Base-by-base conservation (phyloP, 2,888 invertebrate genomes). In the Drosophila mimetica region DNA sequence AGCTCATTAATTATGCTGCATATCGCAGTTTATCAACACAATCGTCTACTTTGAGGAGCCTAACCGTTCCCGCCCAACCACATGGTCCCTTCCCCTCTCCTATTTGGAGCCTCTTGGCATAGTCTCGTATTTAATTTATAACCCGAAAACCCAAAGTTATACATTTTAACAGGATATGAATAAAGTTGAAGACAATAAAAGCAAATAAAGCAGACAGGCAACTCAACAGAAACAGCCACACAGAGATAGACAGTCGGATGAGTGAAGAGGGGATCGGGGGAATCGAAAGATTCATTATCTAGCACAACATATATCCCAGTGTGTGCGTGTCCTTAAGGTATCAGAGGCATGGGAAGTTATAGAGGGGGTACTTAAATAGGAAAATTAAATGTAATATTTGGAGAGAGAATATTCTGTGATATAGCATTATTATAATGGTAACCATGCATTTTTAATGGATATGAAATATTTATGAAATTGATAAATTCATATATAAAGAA, bases 121-220 rank as follows among this genome's bases (percentile, higher is more conserved):
- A 41, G 34, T 14, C 44, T 47, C 55, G 72, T 66, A 87, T 83
- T 87, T 87, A 87, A 83, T 83, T 87, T 83, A 83, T 85, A 83
- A 79, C 88, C 82, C 87, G 64, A 79, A 86, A 87, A 83, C 87
- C 79, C 79, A 87, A 87, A 87, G 82, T 83, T 88, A 80, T 86
- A 84, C 83, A 88, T 86, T 88, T 85, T 74, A 84, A 80, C 84
- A 85, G 88, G 84, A 85, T 85, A 85, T 85, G 86, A 85, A 88
- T 88, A 85, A 85, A 85, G 84, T 85, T 85, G 81, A 76, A 84
- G 86, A 88, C 86, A 85, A 88, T 86, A 80, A 85, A 88, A 80
- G 88, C 84, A 85, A 88, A 85, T 86, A 80, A 78, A 71, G 67
- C 57, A 67, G 71, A 59, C 75, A 80, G 66, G 71, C 76, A 67